Percentiles rank a stretch among this genome's conserved stretches.
phyloP scores from a whole-genome alignment of 2,113 vertebrate species.

The Arvicanthis niloticus region DNA sequence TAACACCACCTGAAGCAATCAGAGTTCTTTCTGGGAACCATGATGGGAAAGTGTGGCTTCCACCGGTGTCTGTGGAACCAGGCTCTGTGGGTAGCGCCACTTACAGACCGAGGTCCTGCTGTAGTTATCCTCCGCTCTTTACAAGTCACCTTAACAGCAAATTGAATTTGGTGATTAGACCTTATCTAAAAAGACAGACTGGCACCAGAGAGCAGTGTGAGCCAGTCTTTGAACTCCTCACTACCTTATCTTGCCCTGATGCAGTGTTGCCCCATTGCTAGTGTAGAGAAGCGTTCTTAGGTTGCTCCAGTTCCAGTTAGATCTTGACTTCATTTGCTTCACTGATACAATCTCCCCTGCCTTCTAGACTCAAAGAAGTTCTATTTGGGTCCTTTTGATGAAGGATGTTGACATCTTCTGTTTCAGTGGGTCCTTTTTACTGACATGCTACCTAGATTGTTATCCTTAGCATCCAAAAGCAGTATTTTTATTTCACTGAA shows the following conservation, averaged over 20 bases:
- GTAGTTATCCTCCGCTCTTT: conserved; percentile 21
- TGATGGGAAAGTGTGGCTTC: neutral
- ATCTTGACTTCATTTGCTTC: conserved; percentile 43
- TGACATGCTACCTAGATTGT: neutral
- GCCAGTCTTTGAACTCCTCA: neutral
- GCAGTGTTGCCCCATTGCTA: neutral
- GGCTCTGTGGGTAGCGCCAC: neutral
- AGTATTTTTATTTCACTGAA: conserved; percentile 45
- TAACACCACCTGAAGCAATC: neutral
- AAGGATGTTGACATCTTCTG: conserved; percentile 25
- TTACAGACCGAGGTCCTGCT: neutral
- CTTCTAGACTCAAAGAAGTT: neutral
- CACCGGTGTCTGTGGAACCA: neutral
- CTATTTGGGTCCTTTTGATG: neutral
- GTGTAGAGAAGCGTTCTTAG: neutral
- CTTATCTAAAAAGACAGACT: conserved; percentile 51
- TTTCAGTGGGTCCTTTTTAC: neutral
- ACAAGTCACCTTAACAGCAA: conserved; percentile 50
- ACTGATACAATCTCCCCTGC: neutral
- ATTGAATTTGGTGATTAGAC: conserved; percentile 48
- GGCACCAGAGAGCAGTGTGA: neutral
- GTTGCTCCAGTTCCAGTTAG: neutral
- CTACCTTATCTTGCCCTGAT: neutral
- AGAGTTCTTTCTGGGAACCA: neutral
- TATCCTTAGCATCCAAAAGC: neutral